phyloP scores from a whole-genome alignment of 2,113 vertebrate species.

The Chunga burmeisteri region DNA sequence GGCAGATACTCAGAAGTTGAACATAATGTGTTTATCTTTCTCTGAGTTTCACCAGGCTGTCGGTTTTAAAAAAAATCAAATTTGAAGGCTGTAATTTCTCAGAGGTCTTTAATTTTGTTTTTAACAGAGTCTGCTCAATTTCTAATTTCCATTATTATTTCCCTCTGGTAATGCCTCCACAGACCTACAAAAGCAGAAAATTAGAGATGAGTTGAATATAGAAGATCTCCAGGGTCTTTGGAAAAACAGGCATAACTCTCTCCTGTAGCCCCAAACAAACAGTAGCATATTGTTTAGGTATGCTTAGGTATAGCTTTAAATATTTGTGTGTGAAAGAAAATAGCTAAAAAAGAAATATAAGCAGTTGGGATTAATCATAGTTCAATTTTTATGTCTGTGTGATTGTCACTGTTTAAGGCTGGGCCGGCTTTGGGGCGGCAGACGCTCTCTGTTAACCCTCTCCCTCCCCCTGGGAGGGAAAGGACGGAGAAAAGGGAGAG shows the following conservation, averaged over 20 bases:
- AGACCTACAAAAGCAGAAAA: background rate
- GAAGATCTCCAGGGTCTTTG: background rate
- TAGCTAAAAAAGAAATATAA: background rate
- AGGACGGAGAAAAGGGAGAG: too few species aligned
- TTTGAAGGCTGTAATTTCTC: constrained; percentile 34
- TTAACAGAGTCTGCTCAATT: background rate
- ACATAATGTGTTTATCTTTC: constrained; percentile 21
- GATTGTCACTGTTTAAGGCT: too few species aligned
- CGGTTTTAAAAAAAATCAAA: background rate
- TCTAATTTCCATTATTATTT: constrained; percentile 32
- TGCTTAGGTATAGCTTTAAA: background rate
- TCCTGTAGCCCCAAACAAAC: background rate
- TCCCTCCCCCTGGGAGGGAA: too few species aligned
- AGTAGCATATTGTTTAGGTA: background rate
- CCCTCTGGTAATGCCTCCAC: background rate
- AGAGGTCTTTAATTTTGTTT: constrained; percentile 24
- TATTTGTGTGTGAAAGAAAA: background rate
- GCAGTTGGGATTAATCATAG: background rate
- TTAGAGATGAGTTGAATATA: background rate
- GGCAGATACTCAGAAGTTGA: background rate
- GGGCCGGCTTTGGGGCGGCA: too few species aligned
- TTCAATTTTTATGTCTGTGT: background rate
- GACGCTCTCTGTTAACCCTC: too few species aligned
- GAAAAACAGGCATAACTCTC: background rate
- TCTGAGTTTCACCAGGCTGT: background rate